Evolutionary conservation across 1,140 invertebrate species (phyloP).

Genomic region (Diploscapter pachys): DNA sequence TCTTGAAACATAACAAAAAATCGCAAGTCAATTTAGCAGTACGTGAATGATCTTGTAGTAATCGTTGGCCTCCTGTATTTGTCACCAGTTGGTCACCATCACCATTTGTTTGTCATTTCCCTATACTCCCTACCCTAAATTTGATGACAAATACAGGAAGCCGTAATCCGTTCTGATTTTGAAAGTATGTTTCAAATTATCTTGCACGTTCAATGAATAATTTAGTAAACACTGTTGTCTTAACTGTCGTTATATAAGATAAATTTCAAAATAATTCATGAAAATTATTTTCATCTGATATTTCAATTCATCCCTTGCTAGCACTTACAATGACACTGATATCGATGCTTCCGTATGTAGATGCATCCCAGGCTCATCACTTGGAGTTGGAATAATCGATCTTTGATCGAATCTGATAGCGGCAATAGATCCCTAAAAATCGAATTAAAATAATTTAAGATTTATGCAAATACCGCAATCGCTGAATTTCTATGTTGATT

Average conservation of each 20-base stretch:
- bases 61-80: slow-evolving; percentile 74
- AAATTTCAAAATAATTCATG: too few species aligned
- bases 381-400: slow-evolving; percentile 91
- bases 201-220: slow-evolving; percentile 67
- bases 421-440: slow-evolving; percentile 75
- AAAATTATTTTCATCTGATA: too few species aligned
- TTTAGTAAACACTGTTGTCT: slow-evolving; percentile 51
- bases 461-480: slow-evolving; percentile 68
- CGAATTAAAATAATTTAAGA: too few species aligned
- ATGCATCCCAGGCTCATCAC: slow-evolving; percentile 97
- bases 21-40: not conserved
- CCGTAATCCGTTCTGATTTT: not conserved
- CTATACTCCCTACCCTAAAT: slow-evolving; percentile 52
- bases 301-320: too few species aligned
- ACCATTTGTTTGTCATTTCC: too few species aligned
- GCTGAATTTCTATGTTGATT: slow-evolving; percentile 96
- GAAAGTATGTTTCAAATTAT: slow-evolving; percentile 70
- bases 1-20: slow-evolving; percentile 25
- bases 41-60: slow-evolving; percentile 79
- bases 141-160: slow-evolving; percentile 26
- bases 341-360: slow-evolving; percentile 85
- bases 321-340: slow-evolving; percentile 61
- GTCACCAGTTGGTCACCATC: too few species aligned
- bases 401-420: slow-evolving; percentile 85
- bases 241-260: too few species aligned